Evolutionary conservation across 2,113 vertebrate genomes (phyloP).

Genomic region (Chroicocephalus ridibundus): DNA sequence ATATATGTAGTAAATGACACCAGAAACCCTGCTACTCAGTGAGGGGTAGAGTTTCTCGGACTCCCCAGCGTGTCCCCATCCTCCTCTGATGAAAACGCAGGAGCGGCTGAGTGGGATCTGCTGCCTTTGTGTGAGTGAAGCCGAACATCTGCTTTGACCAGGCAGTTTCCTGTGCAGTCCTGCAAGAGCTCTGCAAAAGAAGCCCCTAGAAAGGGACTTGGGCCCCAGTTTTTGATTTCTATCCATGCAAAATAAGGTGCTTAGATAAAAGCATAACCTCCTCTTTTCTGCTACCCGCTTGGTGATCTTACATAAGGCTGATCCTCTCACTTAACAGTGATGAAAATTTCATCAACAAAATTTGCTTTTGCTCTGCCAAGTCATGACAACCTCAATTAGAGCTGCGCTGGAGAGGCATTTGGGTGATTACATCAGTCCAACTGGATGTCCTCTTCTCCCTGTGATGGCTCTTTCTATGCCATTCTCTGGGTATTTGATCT

Average conservation of each 20-base stretch:
- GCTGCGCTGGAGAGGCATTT: not conserved
- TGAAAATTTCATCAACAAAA: conserved; percentile 56
- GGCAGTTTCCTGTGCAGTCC: not conserved
- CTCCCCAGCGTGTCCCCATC: not conserved
- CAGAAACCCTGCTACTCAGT: not conserved
- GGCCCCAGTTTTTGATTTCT: not conserved
- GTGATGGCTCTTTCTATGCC: conserved; percentile 27
- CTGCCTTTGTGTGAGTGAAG: not conserved
- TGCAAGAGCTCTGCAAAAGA: not conserved
- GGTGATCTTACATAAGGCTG: conserved; percentile 9
- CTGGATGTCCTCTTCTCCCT: conserved; percentile 33
- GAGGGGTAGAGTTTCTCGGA: not conserved
- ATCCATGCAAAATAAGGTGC: not conserved
- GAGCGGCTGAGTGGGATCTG: not conserved
- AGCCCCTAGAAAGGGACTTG: not conserved
- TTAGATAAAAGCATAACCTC: not conserved
- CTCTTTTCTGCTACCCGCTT: not conserved
- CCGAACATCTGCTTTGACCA: not conserved
- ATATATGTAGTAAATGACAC: conserved; percentile 15
- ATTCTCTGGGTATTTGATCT: conserved; percentile 42
- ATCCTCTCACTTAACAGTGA: conserved; percentile 28
- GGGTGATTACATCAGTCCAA: conserved; percentile 47
- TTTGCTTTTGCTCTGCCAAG: conserved; percentile 58
- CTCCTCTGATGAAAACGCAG: not conserved
- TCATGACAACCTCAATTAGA: conserved; percentile 55